phyloP scores from a whole-genome alignment of 2,888 invertebrate genomes.

The Pyrrhopygopsis socrates region DNA sequence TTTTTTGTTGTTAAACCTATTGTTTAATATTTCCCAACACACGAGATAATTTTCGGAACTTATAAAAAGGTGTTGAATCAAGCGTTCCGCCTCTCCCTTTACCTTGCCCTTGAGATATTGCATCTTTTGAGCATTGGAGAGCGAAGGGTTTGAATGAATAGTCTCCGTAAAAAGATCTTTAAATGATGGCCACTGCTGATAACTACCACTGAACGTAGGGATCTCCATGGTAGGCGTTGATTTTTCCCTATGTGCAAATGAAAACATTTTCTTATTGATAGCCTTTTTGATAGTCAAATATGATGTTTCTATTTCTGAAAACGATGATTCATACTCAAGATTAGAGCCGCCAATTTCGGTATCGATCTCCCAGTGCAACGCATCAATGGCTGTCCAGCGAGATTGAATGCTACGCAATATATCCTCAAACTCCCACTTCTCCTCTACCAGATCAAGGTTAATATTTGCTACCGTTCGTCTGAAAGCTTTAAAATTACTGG shows the following conservation, averaged over 20 bases:
- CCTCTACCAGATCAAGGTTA: neutral
- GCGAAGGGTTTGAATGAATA: constrained; percentile 68
- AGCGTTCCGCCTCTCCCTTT: constrained; percentile 73
- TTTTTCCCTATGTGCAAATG: constrained; percentile 46
- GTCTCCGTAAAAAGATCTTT: constrained; percentile 72
- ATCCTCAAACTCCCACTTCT: constrained; percentile 7
- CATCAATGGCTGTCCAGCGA: constrained; percentile 69
- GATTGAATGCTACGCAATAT: constrained; percentile 25
- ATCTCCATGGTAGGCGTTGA: constrained; percentile 44
- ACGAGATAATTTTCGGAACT: constrained; percentile 74
- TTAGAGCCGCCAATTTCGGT: constrained; percentile 52
- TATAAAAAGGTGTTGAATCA: constrained; percentile 78
- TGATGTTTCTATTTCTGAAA: constrained; percentile 43
- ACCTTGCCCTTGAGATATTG: constrained; percentile 47
- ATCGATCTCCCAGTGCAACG: constrained; percentile 74
- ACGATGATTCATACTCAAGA: constrained; percentile 55
- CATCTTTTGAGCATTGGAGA: constrained; percentile 79
- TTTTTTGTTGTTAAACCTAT: constrained; percentile 14
- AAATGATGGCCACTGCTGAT: constrained; percentile 63
- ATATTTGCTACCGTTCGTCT: neutral
- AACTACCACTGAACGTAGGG: constrained; percentile 57
- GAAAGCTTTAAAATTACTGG: neutral
- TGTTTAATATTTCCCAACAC: constrained; percentile 67
- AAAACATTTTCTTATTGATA: constrained; percentile 65
- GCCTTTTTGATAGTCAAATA: constrained; percentile 21